phyloP scores from a whole-genome alignment of 2,113 vertebrate genomes.

The Puma concolor region DNA sequence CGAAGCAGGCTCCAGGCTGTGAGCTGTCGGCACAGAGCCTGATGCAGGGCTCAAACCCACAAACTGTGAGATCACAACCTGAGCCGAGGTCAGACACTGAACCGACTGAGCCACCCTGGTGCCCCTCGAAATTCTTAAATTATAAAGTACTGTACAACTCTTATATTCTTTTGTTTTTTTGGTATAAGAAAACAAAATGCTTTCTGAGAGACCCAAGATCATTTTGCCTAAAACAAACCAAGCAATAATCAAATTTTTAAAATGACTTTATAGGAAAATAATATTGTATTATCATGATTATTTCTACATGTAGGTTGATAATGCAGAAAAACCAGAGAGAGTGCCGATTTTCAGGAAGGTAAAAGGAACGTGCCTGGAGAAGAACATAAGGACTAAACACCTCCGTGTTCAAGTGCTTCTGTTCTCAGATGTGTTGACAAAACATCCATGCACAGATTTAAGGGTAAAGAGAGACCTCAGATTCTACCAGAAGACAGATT shows the following conservation, averaged over 20 bases:
- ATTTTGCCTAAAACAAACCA: conserved; percentile 16
- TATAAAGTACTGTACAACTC: not conserved
- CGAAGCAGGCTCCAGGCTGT: too few species aligned
- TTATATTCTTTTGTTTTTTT: not conserved
- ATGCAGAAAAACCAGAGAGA: not conserved
- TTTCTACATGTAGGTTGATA: not conserved
- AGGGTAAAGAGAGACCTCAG: not conserved
- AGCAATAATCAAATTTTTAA: conserved; percentile 9
- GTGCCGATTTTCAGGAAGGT: not conserved
- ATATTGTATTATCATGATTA: not conserved
- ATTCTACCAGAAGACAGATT: not conserved
- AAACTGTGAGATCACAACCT: too few species aligned
- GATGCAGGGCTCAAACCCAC: too few species aligned
- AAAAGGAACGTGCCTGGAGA: not conserved
- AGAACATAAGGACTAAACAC: not conserved
- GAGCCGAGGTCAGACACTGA: too few species aligned
- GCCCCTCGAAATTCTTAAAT: not conserved
- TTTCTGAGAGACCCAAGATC: not conserved
- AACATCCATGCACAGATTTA: not conserved
- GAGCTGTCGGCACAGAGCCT: too few species aligned
- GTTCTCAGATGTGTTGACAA: not conserved
- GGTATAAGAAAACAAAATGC: not conserved
- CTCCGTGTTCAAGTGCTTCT: not conserved
- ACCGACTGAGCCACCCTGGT: too few species aligned
- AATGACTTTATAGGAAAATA: conserved; percentile 1